Percentiles rank a stretch among this genome's conserved stretches.
Conservation (phyloP, 1,140 invertebrate species). For the Brachionus plicatilis region DNA sequence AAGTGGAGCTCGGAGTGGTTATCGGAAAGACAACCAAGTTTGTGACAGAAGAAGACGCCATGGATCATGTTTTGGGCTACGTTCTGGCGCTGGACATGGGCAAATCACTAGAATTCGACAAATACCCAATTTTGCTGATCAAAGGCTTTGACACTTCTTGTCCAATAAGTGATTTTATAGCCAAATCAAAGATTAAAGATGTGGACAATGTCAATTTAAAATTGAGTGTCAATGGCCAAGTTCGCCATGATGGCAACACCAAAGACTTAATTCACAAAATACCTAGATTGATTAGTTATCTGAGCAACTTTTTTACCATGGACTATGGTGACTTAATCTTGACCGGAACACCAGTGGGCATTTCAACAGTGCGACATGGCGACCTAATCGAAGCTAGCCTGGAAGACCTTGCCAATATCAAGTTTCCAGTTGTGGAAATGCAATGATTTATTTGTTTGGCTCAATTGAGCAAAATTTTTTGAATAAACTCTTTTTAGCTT, state of each 20-base stretch:
- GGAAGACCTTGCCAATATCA: slow-evolving; percentile 47
- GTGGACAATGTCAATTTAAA: slow-evolving; percentile 64
- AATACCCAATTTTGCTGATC: slow-evolving; percentile 69
- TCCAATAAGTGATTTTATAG: slow-evolving; percentile 68
- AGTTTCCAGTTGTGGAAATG: slow-evolving; percentile 16
- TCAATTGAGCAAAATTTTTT: background rate
- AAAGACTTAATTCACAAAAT: slow-evolving; percentile 68
- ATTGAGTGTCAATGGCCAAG: slow-evolving; percentile 56
- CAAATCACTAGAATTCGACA: slow-evolving; percentile 62
- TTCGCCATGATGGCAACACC: slow-evolving; percentile 59
- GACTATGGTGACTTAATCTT: slow-evolving; percentile 71
- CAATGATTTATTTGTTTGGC: background rate
- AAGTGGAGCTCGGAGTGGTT: slow-evolving; percentile 73
- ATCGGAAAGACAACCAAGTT: slow-evolving; percentile 62
- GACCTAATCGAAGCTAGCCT: slow-evolving; percentile 69
- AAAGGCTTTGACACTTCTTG: slow-evolving; percentile 77
- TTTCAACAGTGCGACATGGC: slow-evolving; percentile 63
- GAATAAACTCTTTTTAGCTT: background rate
- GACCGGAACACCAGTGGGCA: slow-evolving; percentile 72
- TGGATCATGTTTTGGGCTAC: slow-evolving; percentile 68
- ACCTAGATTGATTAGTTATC: slow-evolving; percentile 64
- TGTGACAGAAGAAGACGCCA: slow-evolving; percentile 61
- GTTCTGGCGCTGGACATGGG: slow-evolving; percentile 72
- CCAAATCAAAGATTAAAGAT: slow-evolving; percentile 52
- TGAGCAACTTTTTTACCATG: slow-evolving; percentile 67